Percentiles rank a stretch among this genome's conserved stretches.
phyloP scores from a whole-genome alignment of 2,888 invertebrate genomes.

The Galeruca laticollis region DNA sequence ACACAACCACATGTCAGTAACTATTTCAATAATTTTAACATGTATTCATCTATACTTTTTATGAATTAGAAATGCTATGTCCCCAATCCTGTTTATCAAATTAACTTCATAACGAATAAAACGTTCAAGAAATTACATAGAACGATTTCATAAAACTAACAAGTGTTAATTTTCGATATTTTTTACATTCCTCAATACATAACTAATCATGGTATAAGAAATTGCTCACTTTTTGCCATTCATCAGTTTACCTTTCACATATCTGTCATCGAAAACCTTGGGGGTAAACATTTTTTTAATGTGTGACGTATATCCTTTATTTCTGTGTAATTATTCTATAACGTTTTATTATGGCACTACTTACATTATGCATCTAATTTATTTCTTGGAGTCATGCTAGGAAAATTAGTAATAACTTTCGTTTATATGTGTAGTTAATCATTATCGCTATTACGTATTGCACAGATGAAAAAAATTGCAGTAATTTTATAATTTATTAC shows the following conservation, averaged over 20 bases:
- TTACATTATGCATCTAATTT: conserved; percentile 22
- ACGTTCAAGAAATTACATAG: neutral
- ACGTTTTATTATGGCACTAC: conserved; percentile 28
- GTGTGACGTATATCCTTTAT: conserved; percentile 31
- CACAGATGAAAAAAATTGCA: neutral
- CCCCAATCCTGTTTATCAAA: neutral
- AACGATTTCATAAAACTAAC: neutral
- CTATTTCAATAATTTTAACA: no score
- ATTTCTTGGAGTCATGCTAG: conserved; percentile 10
- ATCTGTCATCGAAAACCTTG: conserved; percentile 32
- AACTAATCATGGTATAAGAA: conserved; percentile 14
- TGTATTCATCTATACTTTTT: no score
- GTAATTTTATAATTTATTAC: neutral
- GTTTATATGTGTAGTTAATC: neutral
- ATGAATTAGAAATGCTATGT: neutral
- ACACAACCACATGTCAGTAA: no score
- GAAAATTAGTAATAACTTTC: conserved; percentile 13
- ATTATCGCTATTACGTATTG: neutral
- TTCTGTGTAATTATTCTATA: conserved; percentile 37
- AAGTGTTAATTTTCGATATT: conserved; percentile 16
- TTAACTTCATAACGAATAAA: no score
- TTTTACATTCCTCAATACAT: conserved; percentile 16
- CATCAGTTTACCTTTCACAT: conserved; percentile 26
- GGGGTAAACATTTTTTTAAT: conserved; percentile 26
- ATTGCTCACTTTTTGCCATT: conserved; percentile 18